Evolutionary conservation across 2,113 vertebrate genomes (phyloP), one percentile per base, ranked within the genome.

Genomic region (Tricholaema leucomelas): DNA sequence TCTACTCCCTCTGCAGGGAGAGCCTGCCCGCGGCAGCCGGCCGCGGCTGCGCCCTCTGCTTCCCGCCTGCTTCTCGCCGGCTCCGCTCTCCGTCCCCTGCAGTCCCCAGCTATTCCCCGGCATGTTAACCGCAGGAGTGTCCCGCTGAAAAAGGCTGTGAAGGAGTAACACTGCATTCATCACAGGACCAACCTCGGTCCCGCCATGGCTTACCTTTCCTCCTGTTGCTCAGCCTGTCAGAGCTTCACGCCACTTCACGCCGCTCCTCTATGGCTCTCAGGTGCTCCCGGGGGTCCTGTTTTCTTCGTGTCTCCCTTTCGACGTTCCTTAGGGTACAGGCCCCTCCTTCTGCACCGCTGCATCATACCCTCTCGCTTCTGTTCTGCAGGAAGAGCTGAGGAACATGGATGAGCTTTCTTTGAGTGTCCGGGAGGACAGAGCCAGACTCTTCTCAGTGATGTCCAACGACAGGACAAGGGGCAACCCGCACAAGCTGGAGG

Each of bases 1-100:
- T 97, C 63, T 88, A 96, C 97, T 97, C 97, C 97, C 97, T 91
- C 98, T 98, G 94, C 97, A 95, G 97, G 95, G 15, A 33, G 10
- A 23, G 84, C 50, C 8, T 12, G 35, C 44, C 55, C 55, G 17
- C 19, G 40, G 78, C 88, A 11, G 5, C 3, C 8, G 30, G 12
- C 63, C 18, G 12, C n/a, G 48, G 11, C 48, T 50, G 55, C 35
- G 14, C 3, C 85, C 2, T 38, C 60, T 0, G 33, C 74, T 4
- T 1, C 6, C 30, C 8, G n/a, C 10, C 30, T 0, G 33, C 74
- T 5, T 1, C 6, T 24, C 8, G n/a, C 9, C 42, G 0, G 0
- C 12, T 9, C 3, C 0, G 1, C 55, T 7, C 8, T 6, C 42
- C 0, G 14, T 1, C 1, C 46, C 33, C 64, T 3, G 73, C 81